Evolutionary conservation across 2,113 vertebrate species (phyloP).

Genomic region (Puma concolor): DNA sequence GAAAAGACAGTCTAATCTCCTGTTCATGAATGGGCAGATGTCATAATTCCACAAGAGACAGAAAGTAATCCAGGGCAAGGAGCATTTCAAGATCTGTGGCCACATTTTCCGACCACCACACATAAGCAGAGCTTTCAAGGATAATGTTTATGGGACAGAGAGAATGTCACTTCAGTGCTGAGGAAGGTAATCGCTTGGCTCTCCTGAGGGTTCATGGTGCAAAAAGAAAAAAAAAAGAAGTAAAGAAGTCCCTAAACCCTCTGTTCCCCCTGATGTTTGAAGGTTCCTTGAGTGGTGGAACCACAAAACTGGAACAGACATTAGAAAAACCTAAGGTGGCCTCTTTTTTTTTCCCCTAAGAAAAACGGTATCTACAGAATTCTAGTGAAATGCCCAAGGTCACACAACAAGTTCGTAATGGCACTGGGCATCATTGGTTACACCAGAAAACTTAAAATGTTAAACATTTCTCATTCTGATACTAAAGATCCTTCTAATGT

Average conservation of each 20-base stretch:
- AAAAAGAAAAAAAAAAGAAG: background rate
- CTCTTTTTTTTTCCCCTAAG: background rate
- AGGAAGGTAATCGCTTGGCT: background rate
- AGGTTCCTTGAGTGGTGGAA: background rate
- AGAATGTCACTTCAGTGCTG: background rate
- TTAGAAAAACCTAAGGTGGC: background rate
- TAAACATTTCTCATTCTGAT: background rate
- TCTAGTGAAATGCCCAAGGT: background rate
- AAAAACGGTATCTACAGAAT: background rate
- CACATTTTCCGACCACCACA: too few species aligned
- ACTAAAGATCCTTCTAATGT: background rate
- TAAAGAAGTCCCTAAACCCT: background rate
- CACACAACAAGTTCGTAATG: background rate
- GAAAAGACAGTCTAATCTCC: background rate
- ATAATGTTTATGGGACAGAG: background rate
- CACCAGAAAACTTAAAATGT: background rate
- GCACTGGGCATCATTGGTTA: background rate
- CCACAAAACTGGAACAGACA: background rate
- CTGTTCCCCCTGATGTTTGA: background rate
- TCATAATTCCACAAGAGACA: background rate
- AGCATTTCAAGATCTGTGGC: background rate
- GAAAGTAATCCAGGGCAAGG: background rate
- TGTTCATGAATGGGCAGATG: background rate
- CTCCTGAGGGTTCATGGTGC: background rate
- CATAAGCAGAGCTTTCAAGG: background rate